These are phyloP conservation scores for Nyctalus aviator DNA, from an alignment of 2,797 vertebrate species.

Conservation along the genomic window DNA sequence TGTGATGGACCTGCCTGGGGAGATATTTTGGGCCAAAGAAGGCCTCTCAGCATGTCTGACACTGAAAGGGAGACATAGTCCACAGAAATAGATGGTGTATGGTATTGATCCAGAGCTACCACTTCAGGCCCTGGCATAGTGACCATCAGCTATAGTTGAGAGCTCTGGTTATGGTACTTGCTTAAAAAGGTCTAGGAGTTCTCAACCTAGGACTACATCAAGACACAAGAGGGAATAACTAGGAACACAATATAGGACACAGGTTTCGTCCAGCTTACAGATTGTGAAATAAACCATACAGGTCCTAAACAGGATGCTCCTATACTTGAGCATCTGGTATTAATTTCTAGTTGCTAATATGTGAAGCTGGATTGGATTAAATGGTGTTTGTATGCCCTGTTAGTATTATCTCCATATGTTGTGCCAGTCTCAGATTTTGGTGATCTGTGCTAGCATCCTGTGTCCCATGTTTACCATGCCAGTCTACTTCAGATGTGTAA, in stretches of 20 bases:
- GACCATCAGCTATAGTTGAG: neutral
- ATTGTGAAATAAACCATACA: slow-evolving; percentile 24
- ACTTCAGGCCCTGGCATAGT: neutral
- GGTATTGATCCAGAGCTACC: neutral
- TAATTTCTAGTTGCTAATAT: neutral
- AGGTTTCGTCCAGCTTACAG: neutral
- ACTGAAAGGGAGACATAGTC: neutral
- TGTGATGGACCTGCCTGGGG: neutral
- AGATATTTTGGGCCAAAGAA: neutral
- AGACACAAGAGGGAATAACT: neutral
- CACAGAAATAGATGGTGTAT: neutral
- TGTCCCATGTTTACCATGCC: neutral
- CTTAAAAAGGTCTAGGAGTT: neutral
- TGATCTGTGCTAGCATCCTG: neutral
- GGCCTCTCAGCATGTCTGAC: neutral
- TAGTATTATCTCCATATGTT: neutral
- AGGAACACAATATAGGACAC: neutral
- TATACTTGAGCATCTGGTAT: neutral
- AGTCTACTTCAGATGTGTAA: neutral
- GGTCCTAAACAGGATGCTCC: neutral
- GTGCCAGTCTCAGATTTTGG: neutral
- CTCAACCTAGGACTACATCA: neutral
- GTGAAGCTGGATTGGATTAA: neutral
- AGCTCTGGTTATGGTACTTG: neutral
- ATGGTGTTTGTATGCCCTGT: neutral